Evolutionary conservation across 2,888 invertebrate genomes (phyloP).

Genomic region (Sicus ferrugineus): DNA sequence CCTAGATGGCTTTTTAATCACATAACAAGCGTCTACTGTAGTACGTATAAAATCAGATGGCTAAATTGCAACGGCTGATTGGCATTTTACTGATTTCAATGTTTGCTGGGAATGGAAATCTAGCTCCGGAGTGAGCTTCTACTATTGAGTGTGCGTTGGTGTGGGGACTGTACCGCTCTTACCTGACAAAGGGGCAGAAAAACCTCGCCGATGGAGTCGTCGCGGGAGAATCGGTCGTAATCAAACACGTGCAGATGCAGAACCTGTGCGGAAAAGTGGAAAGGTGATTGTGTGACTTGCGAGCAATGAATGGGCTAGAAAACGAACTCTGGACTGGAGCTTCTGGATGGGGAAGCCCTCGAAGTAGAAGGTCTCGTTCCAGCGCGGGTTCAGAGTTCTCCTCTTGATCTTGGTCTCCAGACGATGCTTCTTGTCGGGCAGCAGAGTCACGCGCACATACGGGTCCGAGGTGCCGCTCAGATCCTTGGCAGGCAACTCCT

Average conservation of each 20-base stretch:
- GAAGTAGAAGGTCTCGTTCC: slow-evolving; percentile 95
- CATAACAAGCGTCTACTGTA: too few relatives aligned
- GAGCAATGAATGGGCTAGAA: background rate
- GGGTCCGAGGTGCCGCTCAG: slow-evolving; percentile 92
- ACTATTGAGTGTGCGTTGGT: too few relatives aligned
- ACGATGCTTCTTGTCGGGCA: slow-evolving; percentile 92
- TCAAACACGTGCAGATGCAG: slow-evolving; percentile 93
- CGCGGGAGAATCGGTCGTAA: slow-evolving; percentile 92
- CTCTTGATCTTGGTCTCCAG: slow-evolving; percentile 92
- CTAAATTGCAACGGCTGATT: too few relatives aligned
- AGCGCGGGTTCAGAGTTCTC: slow-evolving; percentile 87
- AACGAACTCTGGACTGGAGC: slow-evolving; percentile 80
- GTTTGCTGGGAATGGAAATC: too few relatives aligned
- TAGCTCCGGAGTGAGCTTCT: too few relatives aligned
- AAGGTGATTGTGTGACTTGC: background rate
- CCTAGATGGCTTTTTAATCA: too few relatives aligned
- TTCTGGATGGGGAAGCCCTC: slow-evolving; percentile 95
- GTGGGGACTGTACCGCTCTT: too few relatives aligned
- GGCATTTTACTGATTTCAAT: too few relatives aligned
- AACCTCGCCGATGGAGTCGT: slow-evolving; percentile 93
- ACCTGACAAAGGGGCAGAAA: slow-evolving; percentile 92
- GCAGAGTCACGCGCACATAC: slow-evolving; percentile 86
- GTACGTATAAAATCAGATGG: too few relatives aligned
- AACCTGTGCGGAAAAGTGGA: slow-evolving; percentile 65
- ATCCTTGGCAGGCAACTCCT: slow-evolving; percentile 93